Evolutionary conservation across 1,140 invertebrate genomes (phyloP).

Genomic region (Cecropterus lyciades): DNA sequence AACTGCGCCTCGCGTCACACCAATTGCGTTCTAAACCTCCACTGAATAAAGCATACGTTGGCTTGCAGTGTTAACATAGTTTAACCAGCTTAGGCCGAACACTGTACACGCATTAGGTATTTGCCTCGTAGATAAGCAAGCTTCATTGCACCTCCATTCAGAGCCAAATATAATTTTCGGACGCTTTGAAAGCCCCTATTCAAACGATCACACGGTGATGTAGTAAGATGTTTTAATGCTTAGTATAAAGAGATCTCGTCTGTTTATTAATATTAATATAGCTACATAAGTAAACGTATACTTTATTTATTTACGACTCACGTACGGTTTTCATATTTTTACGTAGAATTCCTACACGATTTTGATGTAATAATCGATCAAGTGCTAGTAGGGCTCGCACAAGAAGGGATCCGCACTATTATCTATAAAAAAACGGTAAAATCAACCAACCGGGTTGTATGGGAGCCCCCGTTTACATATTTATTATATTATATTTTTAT

Average conservation of each 20-base stretch:
- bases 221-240: slow-evolving; percentile 13
- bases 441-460: too few species aligned
- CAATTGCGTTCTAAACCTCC: background rate
- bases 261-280: background rate
- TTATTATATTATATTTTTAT: too few species aligned
- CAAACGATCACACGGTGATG: slow-evolving; percentile 24
- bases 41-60: background rate
- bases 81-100: slow-evolving; percentile 6
- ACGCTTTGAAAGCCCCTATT: slow-evolving; percentile 20
- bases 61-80: background rate
- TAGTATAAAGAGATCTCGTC: background rate
- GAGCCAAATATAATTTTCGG: slow-evolving; percentile 25
- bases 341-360: too few species aligned
- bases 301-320: too few species aligned
- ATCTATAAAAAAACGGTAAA: too few species aligned
- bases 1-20: background rate
- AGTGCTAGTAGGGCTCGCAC: too few species aligned
- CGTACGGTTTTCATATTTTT: too few species aligned
- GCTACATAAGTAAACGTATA: background rate
- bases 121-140: slow-evolving; percentile 40
- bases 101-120: slow-evolving; percentile 27
- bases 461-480: too few species aligned
- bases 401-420: too few species aligned
- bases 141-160: slow-evolving; percentile 43
- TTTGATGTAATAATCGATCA: too few species aligned